Conservation (phyloP, 2,888 invertebrate genomes). For the Deilephila porcellus region DNA sequence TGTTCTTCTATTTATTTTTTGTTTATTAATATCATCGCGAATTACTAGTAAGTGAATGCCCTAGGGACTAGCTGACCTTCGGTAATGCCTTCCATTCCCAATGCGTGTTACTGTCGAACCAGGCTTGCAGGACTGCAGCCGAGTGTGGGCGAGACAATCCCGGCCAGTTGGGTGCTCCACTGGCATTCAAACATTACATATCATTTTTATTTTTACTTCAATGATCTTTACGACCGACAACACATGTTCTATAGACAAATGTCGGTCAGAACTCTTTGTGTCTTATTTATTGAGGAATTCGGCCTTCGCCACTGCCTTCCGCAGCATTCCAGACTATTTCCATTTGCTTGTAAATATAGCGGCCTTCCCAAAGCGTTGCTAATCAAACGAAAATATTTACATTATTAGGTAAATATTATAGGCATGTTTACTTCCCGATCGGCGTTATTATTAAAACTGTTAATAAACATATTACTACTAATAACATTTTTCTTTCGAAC, state of each 20-base stretch:
- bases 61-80: too few relatives aligned
- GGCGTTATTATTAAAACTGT: too few relatives aligned
- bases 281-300: constrained; percentile 22
- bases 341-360: constrained; percentile 25
- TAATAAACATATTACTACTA: too few relatives aligned
- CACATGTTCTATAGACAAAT: constrained; percentile 16
- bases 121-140: too few relatives aligned
- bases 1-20: too few relatives aligned
- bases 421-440: background rate
- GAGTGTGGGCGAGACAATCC: background rate
- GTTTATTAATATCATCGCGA: too few relatives aligned
- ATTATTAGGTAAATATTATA: background rate
- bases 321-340: constrained; percentile 29
- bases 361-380: constrained; percentile 23
- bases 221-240: constrained; percentile 5
- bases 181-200: background rate
- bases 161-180: background rate
- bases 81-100: too few relatives aligned
- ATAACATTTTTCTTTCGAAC: too few relatives aligned
- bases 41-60: too few relatives aligned
- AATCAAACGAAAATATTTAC: constrained; percentile 30
- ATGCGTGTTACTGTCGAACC: too few relatives aligned
- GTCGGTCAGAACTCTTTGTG: constrained; percentile 21
- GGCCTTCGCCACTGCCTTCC: constrained; percentile 27
- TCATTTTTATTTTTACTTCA: constrained; percentile 22